Evolutionary conservation across 2,888 invertebrate species (phyloP).

Genomic region (Saturnia pavonia): DNA sequence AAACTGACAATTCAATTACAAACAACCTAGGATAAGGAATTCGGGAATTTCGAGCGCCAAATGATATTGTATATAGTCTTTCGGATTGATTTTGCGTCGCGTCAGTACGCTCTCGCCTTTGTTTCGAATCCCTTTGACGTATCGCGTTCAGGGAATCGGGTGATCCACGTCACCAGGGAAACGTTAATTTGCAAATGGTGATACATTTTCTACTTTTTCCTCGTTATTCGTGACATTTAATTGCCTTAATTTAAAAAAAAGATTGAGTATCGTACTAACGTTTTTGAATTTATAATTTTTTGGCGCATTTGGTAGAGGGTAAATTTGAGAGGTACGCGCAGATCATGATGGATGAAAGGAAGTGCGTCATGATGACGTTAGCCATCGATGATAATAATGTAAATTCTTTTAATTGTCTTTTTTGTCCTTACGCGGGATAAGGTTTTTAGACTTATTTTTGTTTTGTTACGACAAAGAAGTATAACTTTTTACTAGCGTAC

Average conservation of each 20-base stretch:
- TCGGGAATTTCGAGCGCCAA: constrained; percentile 36
- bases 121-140: constrained; percentile 19
- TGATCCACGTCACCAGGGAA: constrained; percentile 4
- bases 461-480: no score
- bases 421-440: no score
- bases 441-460: no score
- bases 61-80: constrained; percentile 31
- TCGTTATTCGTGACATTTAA: neutral
- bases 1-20: constrained; percentile 64
- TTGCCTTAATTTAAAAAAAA: neutral
- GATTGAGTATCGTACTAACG: no score
- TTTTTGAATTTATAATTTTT: no score
- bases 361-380: no score
- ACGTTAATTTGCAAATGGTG: constrained; percentile 4
- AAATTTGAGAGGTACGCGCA: no score
- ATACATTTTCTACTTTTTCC: neutral
- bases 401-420: no score
- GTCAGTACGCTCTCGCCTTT: constrained; percentile 18
- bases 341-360: no score
- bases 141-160: neutral
- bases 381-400: no score
- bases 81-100: constrained; percentile 41
- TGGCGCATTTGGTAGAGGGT: no score
- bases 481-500: no score
- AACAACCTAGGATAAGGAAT: constrained; percentile 45